phyloP scores from a whole-genome alignment of 2,113 vertebrate species.

The Ranitomeya imitator region DNA sequence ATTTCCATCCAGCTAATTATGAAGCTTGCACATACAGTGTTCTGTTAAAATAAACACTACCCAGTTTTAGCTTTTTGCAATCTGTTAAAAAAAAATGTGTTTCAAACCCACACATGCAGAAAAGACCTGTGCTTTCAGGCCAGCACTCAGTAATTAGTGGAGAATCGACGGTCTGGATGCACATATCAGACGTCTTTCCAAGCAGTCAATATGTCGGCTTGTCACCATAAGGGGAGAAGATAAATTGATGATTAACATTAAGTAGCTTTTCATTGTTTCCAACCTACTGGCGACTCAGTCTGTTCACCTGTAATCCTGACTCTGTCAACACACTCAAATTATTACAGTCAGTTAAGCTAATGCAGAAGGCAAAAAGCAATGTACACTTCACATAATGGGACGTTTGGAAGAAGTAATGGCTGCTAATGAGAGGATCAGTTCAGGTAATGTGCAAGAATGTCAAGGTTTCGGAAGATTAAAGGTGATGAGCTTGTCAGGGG shows the following conservation, averaged over 20 bases:
- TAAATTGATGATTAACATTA: slow-evolving; percentile 55
- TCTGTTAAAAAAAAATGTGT: not conserved
- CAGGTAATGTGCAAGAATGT: slow-evolving; percentile 14
- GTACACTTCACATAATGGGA: not conserved
- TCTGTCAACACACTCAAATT: slow-evolving; percentile 44
- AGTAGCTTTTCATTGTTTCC: slow-evolving; percentile 56
- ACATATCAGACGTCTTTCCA: slow-evolving; percentile 47
- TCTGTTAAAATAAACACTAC: slow-evolving; percentile 6
- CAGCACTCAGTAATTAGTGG: slow-evolving; percentile 48
- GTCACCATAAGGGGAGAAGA: slow-evolving; percentile 44
- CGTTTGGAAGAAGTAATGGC: slow-evolving; percentile 39
- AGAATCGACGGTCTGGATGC: slow-evolving; percentile 52
- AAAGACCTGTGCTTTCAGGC: slow-evolving; percentile 43
- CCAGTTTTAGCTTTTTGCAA: not conserved
- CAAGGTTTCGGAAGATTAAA: slow-evolving; percentile 32
- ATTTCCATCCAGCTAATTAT: not conserved
- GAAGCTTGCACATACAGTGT: not conserved
- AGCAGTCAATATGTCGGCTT: slow-evolving; percentile 47
- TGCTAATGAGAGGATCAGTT: slow-evolving; percentile 32
- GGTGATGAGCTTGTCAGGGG: slow-evolving; percentile 26
- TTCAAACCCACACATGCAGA: slow-evolving; percentile 40
- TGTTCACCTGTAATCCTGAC: slow-evolving; percentile 55
- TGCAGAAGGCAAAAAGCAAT: slow-evolving; percentile 2
- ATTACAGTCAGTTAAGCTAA: not conserved
- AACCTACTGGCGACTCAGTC: slow-evolving; percentile 27